Conservation (phyloP, 2,113 vertebrate genomes). For the Nansenia antarctica region DNA sequence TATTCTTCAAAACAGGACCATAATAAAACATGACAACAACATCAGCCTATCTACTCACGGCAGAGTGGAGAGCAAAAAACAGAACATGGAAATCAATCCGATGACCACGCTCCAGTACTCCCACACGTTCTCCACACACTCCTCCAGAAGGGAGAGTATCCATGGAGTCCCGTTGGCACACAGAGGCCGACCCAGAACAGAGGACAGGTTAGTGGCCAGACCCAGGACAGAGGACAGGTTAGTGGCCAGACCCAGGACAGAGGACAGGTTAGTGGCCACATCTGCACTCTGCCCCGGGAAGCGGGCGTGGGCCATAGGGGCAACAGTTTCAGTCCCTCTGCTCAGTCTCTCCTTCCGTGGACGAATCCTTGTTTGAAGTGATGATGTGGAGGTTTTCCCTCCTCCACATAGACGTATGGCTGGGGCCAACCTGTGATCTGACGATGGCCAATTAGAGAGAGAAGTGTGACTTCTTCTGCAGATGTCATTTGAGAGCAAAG, state of each 20-base stretch:
- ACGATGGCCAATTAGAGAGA: too few relatives aligned
- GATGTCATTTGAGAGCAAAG: too few relatives aligned
- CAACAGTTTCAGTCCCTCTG: background rate
- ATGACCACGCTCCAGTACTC: conserved; percentile 70
- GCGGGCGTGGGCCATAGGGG: conserved; percentile 50
- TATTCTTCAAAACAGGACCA: too few relatives aligned
- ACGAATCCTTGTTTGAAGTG: background rate
- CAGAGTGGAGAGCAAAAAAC: conserved; percentile 76
- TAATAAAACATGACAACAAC: too few relatives aligned
- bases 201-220: conserved; percentile 51
- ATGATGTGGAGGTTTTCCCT: background rate
- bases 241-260: conserved; percentile 31
- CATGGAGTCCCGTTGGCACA: conserved; percentile 69
- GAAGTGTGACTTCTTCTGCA: too few relatives aligned
- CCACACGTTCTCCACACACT: conserved; percentile 71
- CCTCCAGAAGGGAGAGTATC: conserved; percentile 73
- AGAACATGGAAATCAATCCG: conserved; percentile 75
- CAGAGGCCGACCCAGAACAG: conserved; percentile 40
- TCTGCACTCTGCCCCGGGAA: conserved; percentile 50
- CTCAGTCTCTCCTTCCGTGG: background rate
- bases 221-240: conserved; percentile 49
- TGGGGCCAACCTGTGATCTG: too few relatives aligned
- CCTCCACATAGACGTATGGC: too few relatives aligned
- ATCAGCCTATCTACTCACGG: conserved; percentile 57
- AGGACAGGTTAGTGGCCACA: conserved; percentile 49